phyloP scores from a whole-genome alignment of 1,140 invertebrate genomes.

The Bombus huntii region DNA sequence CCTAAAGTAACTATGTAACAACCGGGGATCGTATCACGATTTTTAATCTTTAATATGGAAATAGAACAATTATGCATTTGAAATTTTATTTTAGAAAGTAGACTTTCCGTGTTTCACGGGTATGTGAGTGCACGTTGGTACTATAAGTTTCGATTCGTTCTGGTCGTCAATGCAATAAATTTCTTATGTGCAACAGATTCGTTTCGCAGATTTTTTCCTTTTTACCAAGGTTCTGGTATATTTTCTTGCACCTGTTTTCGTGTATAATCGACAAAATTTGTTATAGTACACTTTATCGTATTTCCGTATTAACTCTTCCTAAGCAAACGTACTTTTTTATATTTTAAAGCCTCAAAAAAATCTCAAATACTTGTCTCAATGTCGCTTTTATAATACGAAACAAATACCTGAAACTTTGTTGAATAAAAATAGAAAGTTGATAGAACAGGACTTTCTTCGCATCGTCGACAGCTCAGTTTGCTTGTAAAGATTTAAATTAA shows the following conservation, averaged over 20 bases:
- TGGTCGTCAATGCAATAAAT: background rate
- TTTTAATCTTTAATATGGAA: constrained; percentile 25
- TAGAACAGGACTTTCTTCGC: no score
- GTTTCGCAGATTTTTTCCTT: background rate
- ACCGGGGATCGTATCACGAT: background rate
- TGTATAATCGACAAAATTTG: background rate
- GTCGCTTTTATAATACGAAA: no score
- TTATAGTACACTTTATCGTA: background rate
- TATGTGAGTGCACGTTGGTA: background rate
- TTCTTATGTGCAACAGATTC: background rate
- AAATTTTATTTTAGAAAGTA: constrained; percentile 41
- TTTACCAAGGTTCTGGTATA: background rate
- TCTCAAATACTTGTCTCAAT: background rate
- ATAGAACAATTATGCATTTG: constrained; percentile 5
- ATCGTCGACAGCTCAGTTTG: no score
- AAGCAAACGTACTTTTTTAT: background rate
- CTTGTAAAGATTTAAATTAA: no score
- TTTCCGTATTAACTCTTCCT: background rate
- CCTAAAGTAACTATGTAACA: background rate
- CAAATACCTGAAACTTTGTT: background rate
- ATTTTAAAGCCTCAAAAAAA: background rate
- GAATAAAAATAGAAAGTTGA: background rate
- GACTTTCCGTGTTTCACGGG: background rate
- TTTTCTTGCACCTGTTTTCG: background rate
- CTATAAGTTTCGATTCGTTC: background rate